These are phyloP conservation scores for Borostomias antarcticus DNA, from an alignment of 2,797 vertebrate species.

Conservation along the genomic window DNA sequence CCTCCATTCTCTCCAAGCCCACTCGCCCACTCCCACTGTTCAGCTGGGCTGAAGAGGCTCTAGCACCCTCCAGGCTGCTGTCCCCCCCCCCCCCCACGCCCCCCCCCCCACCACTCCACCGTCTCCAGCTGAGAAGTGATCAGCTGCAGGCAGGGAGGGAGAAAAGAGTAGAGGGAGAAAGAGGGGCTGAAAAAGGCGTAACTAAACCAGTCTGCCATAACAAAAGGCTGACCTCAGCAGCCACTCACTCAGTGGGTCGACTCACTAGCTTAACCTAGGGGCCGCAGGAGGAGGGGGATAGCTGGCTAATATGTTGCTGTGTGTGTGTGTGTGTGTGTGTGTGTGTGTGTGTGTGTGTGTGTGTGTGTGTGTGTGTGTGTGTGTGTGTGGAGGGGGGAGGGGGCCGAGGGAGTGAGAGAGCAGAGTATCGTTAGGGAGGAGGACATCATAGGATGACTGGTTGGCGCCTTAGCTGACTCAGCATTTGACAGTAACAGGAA, in stretches of 20 bases:
- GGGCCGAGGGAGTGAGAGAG: too few species aligned
- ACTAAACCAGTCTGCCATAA: conserved; percentile 40
- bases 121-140: conserved; percentile 41
- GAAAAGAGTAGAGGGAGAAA: conserved; percentile 1
- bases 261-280: conserved; percentile 53
- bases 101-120: conserved; percentile 20
- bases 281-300: conserved; percentile 39
- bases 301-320: conserved; percentile 35
- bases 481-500: too few species aligned
- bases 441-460: too few species aligned
- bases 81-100: neutral
- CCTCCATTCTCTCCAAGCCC: conserved; percentile 22
- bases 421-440: too few species aligned
- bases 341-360: conserved; percentile 7
- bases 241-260: conserved; percentile 24
- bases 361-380: conserved; percentile 14
- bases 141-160: conserved; percentile 29
- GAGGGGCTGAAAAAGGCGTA: conserved; percentile 13
- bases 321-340: conserved; percentile 7
- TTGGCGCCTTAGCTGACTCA: too few species aligned
- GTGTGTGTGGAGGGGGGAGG: neutral
- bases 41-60: conserved; percentile 53
- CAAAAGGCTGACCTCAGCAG: conserved; percentile 31
- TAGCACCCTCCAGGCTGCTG: conserved; percentile 26
- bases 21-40: conserved; percentile 26